phyloP scores from a whole-genome alignment of 2,797 vertebrate genomes.

The Catamblyrhynchus diadema region DNA sequence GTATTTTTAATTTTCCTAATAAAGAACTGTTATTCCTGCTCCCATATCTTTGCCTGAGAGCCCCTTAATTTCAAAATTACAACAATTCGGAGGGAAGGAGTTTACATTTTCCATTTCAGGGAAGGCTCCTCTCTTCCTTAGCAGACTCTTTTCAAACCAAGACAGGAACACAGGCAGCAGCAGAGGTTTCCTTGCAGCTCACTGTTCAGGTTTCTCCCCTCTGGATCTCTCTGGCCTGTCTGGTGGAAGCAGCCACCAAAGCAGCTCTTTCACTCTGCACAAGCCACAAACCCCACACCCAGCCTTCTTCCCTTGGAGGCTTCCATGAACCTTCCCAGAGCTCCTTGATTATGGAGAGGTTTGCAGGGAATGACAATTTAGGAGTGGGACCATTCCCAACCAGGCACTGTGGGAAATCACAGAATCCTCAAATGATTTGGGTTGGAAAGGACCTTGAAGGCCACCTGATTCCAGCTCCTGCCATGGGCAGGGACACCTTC shows the following conservation, averaged over 20 bases:
- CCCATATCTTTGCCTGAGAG: not conserved
- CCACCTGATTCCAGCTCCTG: not conserved
- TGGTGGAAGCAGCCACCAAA: not conserved
- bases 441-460: not conserved
- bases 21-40: not conserved
- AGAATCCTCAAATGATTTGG: not conserved
- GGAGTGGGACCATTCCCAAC: accelerated
- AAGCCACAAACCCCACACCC: not conserved
- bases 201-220: not conserved
- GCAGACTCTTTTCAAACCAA: not conserved
- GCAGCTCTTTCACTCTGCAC: too few species aligned
- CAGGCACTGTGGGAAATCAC: not conserved
- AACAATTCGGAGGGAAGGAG: accelerated
- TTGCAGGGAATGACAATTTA: accelerated
- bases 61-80: too few species aligned
- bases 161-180: accelerated
- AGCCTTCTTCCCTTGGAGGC: too few species aligned
- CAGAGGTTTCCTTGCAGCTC: not conserved
- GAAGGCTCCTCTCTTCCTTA: too few species aligned
- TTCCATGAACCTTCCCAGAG: not conserved
- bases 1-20: not conserved
- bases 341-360: not conserved
- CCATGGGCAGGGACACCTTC: not conserved
- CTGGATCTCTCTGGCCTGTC: too few species aligned
- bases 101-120: not conserved